These are phyloP conservation scores for Erpornis zantholeuca DNA, from an alignment of 2,113 vertebrate species.

Conservation along the genomic window DNA sequence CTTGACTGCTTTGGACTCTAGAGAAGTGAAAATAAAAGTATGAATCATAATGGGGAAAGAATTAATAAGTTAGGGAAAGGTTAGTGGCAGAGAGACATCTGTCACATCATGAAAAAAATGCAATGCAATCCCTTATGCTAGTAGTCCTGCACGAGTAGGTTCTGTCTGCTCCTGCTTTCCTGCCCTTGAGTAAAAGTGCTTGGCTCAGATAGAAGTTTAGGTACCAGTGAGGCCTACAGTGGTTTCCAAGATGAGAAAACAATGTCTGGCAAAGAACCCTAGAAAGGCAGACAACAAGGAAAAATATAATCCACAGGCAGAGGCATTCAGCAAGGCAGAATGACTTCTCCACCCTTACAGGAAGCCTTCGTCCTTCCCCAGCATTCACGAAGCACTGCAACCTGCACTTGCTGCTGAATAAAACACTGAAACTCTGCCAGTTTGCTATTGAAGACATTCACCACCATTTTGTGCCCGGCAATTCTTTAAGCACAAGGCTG, in stretches of 20 bases:
- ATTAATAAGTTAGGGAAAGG: background rate
- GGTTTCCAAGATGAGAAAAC: background rate
- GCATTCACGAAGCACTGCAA: background rate
- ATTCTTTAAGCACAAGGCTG: background rate
- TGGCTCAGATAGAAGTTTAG: background rate
- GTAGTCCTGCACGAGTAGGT: fast-evolving
- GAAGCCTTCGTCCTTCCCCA: background rate
- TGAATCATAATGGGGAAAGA: background rate
- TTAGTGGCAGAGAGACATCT: background rate
- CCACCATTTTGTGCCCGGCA: background rate
- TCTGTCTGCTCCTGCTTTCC: background rate
- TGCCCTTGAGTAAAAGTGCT: background rate
- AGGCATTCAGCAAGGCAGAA: background rate
- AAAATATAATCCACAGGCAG: background rate
- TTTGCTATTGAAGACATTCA: background rate
- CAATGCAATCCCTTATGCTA: background rate
- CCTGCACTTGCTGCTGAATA: fast-evolving
- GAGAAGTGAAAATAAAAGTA: background rate
- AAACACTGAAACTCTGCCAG: background rate
- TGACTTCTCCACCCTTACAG: fast-evolving
- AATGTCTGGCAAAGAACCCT: background rate
- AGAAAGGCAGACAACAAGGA: background rate
- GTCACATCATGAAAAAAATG: background rate
- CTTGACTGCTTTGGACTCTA: background rate
- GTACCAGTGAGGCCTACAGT: background rate